Evolutionary conservation across 1,140 invertebrate genomes (phyloP).

Genomic region (Eciton burchellii): DNA sequence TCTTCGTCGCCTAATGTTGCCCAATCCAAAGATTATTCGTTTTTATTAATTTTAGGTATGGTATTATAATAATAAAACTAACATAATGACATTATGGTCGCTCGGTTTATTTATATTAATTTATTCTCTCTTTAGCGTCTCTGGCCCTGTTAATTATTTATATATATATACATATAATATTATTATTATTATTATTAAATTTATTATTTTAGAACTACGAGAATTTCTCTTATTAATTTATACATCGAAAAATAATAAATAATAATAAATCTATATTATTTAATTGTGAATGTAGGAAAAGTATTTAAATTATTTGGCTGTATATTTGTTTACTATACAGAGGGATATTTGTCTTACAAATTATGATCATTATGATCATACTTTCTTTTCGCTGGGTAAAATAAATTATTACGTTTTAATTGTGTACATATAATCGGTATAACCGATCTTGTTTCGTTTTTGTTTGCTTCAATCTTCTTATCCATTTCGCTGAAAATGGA

Average conservation of each 20-base stretch:
- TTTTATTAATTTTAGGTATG: constrained; percentile 63
- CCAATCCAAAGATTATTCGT: constrained; percentile 73
- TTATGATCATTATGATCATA: constrained; percentile 8
- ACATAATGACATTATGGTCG: constrained; percentile 47
- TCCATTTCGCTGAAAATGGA: constrained; percentile 44
- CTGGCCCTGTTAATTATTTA: constrained; percentile 82
- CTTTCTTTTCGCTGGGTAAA: constrained; percentile 1
- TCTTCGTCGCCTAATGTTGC: constrained; percentile 58
- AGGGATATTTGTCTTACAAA: constrained; percentile 19
- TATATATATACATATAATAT: constrained; percentile 70
- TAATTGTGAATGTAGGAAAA: background rate
- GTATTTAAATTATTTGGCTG: constrained; percentile 59
- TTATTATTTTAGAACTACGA: constrained; percentile 43
- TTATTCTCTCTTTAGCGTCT: constrained; percentile 65
- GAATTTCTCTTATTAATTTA: constrained; percentile 40
- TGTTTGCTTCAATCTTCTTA: constrained; percentile 66
- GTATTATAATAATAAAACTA: constrained; percentile 69
- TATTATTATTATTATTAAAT: constrained; percentile 51
- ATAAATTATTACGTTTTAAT: constrained; percentile 48
- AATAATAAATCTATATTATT: constrained; percentile 14
- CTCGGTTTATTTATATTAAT: constrained; percentile 74
- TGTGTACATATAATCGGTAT: constrained; percentile 46
- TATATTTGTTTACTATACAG: constrained; percentile 21
- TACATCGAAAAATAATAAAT: background rate
- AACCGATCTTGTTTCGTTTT: constrained; percentile 71